phyloP scores from a whole-genome alignment of 2,888 invertebrate species.

The Catocala fraxini region DNA sequence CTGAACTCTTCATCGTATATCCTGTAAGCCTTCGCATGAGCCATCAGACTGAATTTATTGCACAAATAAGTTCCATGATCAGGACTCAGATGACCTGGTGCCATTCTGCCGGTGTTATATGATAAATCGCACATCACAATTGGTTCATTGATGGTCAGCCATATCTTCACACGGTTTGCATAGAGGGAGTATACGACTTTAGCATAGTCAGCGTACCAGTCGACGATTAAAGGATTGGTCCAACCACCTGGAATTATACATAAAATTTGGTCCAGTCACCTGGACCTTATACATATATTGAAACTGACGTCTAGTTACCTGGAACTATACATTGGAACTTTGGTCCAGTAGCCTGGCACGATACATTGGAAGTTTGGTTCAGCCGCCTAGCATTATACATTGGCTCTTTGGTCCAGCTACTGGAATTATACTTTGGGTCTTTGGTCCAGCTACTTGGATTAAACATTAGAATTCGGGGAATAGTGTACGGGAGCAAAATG shows the following conservation, averaged over 20 bases:
- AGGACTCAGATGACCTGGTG: slow-evolving; percentile 63
- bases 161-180: slow-evolving; percentile 89
- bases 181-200: slow-evolving; percentile 84
- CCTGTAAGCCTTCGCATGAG: slow-evolving; percentile 90
- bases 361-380: no score
- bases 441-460: no score
- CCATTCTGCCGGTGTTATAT: slow-evolving; percentile 74
- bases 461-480: no score
- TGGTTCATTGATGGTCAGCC: slow-evolving; percentile 93
- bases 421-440: no score
- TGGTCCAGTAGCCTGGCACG: no score
- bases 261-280: no score
- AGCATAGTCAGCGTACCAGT: slow-evolving; percentile 89
- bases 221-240: slow-evolving; percentile 88
- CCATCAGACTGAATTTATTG: slow-evolving; percentile 89
- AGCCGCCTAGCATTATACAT: no score
- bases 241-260: slow-evolving; percentile 86
- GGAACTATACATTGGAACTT: no score
- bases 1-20: slow-evolving; percentile 88
- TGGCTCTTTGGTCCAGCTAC: no score
- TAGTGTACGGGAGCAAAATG: no score
- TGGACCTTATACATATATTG: no score
- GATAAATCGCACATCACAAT: slow-evolving; percentile 69
- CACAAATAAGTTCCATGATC: slow-evolving; percentile 88
- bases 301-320: no score